Conservation (phyloP, 2,113 vertebrate genomes). For the Malurus melanocephalus region DNA sequence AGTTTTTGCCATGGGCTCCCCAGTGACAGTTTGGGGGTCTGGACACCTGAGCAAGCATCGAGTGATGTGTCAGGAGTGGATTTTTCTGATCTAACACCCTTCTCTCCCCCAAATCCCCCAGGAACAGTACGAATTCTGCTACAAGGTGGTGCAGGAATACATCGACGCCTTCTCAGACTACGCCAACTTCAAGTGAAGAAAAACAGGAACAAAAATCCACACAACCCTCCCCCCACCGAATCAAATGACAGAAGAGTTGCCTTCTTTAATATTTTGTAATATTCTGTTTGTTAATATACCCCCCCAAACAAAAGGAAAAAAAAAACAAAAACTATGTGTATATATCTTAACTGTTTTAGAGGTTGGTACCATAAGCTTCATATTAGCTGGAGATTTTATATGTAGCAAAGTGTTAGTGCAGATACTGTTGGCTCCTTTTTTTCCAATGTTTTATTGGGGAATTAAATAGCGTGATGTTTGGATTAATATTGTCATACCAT, state of each 20-base stretch:
- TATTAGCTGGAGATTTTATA: conserved; percentile 91
- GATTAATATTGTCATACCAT: conserved; percentile 69
- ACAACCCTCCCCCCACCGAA: not conserved
- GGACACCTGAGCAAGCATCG: not conserved
- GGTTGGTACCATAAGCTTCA: conserved; percentile 89
- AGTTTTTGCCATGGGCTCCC: not conserved
- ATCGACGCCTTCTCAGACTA: conserved; percentile 99
- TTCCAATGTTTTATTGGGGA: conserved; percentile 82
- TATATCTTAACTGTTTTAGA: conserved; percentile 91
- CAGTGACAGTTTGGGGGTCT: not conserved
- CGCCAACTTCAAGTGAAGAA: conserved; percentile 94
- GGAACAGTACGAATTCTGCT: conserved; percentile 99
- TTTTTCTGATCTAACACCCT: rapidly evolving
- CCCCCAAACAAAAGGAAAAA: conserved; percentile 1
- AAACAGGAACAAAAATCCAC: not conserved
- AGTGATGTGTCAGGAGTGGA: rapidly evolving
- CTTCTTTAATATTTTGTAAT: conserved; percentile 99
- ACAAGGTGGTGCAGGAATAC: conserved; percentile 98
- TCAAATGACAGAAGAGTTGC: conserved; percentile 78
- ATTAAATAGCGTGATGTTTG: conserved; percentile 83
- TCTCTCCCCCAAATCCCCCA: conserved; percentile 19
- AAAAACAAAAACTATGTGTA: conserved; percentile 73
- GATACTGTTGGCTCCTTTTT: conserved; percentile 73
- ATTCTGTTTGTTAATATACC: conserved; percentile 94
- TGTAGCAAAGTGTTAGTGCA: conserved; percentile 86